These are phyloP conservation scores for Nomada goodeniana DNA, from an alignment of 2,888 invertebrate species.

Conservation along the genomic window DNA sequence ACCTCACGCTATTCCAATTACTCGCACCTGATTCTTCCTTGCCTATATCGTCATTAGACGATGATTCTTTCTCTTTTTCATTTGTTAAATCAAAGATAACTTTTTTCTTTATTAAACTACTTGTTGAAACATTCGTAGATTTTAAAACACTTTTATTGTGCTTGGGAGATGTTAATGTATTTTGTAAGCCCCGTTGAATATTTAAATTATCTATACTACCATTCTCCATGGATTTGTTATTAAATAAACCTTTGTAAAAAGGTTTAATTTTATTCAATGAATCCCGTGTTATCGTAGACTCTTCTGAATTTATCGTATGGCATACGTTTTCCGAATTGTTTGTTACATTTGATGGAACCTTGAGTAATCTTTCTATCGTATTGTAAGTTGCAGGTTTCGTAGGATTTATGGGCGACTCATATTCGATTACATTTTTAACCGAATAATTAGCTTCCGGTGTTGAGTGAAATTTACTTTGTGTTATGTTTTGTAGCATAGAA, in stretches of 20 bases:
- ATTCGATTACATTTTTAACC: background rate
- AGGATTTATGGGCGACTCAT: constrained; percentile 5
- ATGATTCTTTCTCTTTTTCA: constrained; percentile 66
- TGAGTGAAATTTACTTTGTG: constrained; percentile 15
- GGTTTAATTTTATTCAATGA: constrained; percentile 33
- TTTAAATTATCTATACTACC: constrained; percentile 58
- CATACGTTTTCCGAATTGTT: constrained; percentile 31
- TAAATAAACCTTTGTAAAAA: constrained; percentile 10
- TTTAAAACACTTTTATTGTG: constrained; percentile 87
- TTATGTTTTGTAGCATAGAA: constrained; percentile 1
- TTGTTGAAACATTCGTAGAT: constrained; percentile 85
- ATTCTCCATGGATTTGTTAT: constrained; percentile 16
- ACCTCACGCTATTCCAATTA: constrained; percentile 87
- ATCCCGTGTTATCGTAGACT: constrained; percentile 8
- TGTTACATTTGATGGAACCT: constrained; percentile 26
- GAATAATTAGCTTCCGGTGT: constrained; percentile 7
- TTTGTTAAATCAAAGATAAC: constrained; percentile 88
- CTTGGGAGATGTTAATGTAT: constrained; percentile 74
- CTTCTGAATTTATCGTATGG: constrained; percentile 4
- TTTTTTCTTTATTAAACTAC: constrained; percentile 87
- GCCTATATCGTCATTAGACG: constrained; percentile 52
- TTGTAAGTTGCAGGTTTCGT: background rate
- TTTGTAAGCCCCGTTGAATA: constrained; percentile 55
- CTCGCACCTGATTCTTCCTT: constrained; percentile 83
- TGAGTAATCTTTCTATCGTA: constrained; percentile 27